Base-by-base conservation (phyloP, 1,140 invertebrate genomes). In the Choristoneura fumiferana region DNA sequence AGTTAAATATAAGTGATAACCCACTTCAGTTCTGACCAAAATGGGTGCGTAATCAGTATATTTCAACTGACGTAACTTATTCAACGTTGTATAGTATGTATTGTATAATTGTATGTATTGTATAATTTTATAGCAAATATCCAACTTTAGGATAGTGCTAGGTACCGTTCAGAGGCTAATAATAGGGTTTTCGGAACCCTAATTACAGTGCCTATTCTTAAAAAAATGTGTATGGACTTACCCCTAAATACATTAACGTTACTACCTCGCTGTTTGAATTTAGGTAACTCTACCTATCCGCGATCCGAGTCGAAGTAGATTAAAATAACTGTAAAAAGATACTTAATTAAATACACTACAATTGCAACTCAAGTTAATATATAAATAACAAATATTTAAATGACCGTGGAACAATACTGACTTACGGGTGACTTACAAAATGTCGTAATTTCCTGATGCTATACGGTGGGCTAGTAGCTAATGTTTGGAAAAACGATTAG, bases 261-360 rank as follows among this genome's bases (percentile, higher is more conserved):
- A 29, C 22, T 29, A 49, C n/a, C 43, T 49, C 43, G 43, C 4
- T 8, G 22, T 14, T 18, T 18, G 43, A n/a, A 49, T 22, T 49
- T 49, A 49, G 43, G 43, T 8, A 49, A 49, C 18, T 29, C 18
- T 49, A 49, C 43, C 43, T 49, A 49, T 49, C 12, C 43, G 43
- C 43, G 18, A 49, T 49, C 43, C 18, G 18, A 22, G 18, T 22
- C 1, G 43, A 12, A n/a, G 43, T 29, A n/a, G 43, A 22, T 22
- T 49, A 49, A 12, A 49, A 49, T 49, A 49, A 49, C 43, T 49
- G 43, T 33, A 49, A 49, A 29, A 49, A 49, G 43, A 49, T 49
- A 6, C 22, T 29, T 29, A 29, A 29, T 29, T 12, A 49, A 29
- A 49, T 14, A 49, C 12, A 49, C 43, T 29, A 49, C 10, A 22